These are phyloP conservation scores for Phortica okadai DNA, from an alignment of 2,888 invertebrate genomes.

Conservation along the genomic window DNA sequence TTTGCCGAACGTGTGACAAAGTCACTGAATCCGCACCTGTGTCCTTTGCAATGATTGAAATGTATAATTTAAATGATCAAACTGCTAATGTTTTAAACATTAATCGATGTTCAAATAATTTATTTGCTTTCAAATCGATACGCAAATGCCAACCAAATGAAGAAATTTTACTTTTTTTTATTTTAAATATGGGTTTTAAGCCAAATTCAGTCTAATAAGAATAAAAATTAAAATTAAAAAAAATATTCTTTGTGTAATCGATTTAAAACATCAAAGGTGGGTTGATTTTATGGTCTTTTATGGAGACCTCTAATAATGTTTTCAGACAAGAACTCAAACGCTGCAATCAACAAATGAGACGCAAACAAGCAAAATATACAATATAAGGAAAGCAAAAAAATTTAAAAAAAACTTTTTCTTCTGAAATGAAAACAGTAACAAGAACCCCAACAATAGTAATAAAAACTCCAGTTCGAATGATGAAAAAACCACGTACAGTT, in stretches of 20 bases:
- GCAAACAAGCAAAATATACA: background rate
- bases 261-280: too few relatives aligned
- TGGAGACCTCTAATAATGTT: too few relatives aligned
- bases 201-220: too few relatives aligned
- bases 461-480: slow-evolving; percentile 25
- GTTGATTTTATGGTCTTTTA: too few relatives aligned
- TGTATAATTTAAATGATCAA: background rate
- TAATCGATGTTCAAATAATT: background rate
- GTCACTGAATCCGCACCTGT: background rate
- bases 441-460: slow-evolving; percentile 26
- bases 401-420: background rate
- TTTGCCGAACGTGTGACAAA: background rate
- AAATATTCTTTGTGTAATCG: too few relatives aligned
- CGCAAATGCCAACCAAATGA: too few relatives aligned
- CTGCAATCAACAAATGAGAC: too few relatives aligned
- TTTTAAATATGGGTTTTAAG: too few relatives aligned
- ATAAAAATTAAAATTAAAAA: too few relatives aligned
- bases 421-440: slow-evolving; percentile 36
- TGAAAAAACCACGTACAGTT: slow-evolving; percentile 52
- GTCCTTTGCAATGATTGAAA: background rate
- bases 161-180: too few relatives aligned
- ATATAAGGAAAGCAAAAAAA: background rate
- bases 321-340: too few relatives aligned
- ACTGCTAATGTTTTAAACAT: background rate
- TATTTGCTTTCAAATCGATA: too few relatives aligned